These are phyloP conservation scores for Triplophysa bombifrons DNA, from an alignment of 2,797 vertebrate species.

Conservation along the genomic window DNA sequence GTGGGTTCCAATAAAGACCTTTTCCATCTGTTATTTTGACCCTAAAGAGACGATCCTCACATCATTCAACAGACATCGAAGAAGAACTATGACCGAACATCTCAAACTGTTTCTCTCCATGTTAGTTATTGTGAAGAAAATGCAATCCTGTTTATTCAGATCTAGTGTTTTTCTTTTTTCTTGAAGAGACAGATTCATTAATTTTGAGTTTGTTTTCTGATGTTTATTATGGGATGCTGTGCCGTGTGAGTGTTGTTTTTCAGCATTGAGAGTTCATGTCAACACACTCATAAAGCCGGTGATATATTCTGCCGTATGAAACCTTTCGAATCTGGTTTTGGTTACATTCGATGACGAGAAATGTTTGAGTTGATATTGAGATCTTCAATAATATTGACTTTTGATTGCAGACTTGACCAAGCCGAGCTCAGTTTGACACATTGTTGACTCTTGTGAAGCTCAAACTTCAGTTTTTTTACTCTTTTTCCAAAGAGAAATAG, in stretches of 20 bases:
- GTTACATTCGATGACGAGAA: no score
- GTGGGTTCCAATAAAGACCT: background rate
- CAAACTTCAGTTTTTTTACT: no score
- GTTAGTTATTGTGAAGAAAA: conserved; percentile 5
- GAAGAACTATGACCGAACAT: background rate
- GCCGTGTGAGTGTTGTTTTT: conserved; percentile 33
- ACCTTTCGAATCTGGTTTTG: no score
- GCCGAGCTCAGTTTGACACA: no score
- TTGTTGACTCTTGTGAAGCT: no score
- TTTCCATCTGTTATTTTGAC: background rate
- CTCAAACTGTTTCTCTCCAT: background rate
- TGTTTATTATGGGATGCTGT: conserved; percentile 18
- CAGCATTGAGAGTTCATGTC: conserved; percentile 41
- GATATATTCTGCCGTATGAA: background rate
- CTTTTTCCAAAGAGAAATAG: no score
- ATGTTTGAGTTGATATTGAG: no score
- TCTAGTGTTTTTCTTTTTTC: conserved; percentile 25
- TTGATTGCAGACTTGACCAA: background rate
- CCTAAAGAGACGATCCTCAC: background rate
- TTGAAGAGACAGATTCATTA: conserved; percentile 22
- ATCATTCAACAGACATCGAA: conserved; percentile 15
- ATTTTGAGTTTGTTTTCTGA: conserved; percentile 24
- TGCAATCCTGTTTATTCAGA: background rate
- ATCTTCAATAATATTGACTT: no score
- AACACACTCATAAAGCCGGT: background rate